Base-by-base conservation (phyloP, 1,140 invertebrate species). In the Brachionus paranguensis region DNA sequence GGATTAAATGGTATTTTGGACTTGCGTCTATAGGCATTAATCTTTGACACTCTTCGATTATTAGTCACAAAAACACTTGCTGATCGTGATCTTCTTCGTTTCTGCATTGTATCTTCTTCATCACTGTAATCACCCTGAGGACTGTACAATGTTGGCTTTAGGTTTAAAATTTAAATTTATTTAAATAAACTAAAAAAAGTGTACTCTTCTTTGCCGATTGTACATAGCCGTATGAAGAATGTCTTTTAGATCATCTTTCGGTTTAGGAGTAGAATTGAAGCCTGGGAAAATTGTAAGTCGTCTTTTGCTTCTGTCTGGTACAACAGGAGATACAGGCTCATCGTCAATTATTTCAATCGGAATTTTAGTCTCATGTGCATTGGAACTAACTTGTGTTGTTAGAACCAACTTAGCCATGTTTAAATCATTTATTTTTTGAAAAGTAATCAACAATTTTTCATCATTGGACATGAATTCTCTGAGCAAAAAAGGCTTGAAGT, bases 401-500 rank as follows among this genome's bases (percentile, higher is more conserved):
- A 17, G 24, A 20, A 29, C 27, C 37, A 81, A 64, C 14, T 64
- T 41, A 64, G 7, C 10, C 53, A 81, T 45, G 37, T 68, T 81
- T 37, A 81, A 12, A 10, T 81, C 78, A 70, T 83, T 83, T 33
- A 83, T 68, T 70, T 70, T 83, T 68, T 72, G 45, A 55, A 83
- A 83, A 33, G 81, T 83, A n/a, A 41, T 43, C 12, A 83, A 53
- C 37, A 83, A 55, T 83, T 83, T 83, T 50, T 68, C 60, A 72
- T 83, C 81, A 47, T 68, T 70, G 2, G 60, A 68, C 24, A 41
- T n/a, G 41, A 45, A 68, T 70, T 83, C 81, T 33, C 68, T 50
- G 2, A 60, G n/a, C 29, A 83, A 55, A 20, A 83, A 83, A 12
- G 60, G 81, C 20, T 83, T 83, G 17, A 83, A 50, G 14, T 70